Percentiles rank a stretch among this genome's conserved stretches.
Conservation (phyloP, 2,113 vertebrate species). For the Macroglossus sobrinus region DNA sequence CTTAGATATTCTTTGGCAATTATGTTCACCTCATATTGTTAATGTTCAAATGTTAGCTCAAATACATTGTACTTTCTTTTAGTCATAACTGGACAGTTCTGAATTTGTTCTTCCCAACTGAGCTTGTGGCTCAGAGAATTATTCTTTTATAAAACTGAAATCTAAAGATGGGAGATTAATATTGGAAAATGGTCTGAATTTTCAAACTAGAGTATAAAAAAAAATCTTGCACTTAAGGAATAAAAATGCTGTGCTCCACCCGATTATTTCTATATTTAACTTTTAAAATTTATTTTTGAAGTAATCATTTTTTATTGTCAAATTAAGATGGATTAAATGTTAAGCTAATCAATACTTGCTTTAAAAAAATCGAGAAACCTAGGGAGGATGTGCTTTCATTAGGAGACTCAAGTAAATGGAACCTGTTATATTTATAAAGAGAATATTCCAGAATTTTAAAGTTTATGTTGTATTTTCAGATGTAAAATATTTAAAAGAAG, state of each 20-base stretch:
- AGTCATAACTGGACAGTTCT: background rate
- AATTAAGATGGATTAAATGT: background rate
- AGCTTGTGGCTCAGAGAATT: background rate
- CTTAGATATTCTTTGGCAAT: background rate
- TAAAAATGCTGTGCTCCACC: background rate
- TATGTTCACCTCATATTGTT: background rate
- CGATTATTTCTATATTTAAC: background rate
- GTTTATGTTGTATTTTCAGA: constrained; percentile 77
- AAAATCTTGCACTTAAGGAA: background rate
- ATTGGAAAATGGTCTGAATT: background rate
- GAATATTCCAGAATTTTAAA: background rate
- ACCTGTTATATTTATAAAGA: background rate
- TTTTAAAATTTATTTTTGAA: constrained; percentile 22
- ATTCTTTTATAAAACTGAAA: background rate
- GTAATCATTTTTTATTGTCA: background rate
- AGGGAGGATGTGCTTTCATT: background rate
- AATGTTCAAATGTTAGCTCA: background rate
- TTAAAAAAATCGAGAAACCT: background rate
- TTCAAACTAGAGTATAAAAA: background rate
- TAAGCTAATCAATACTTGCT: constrained; percentile 34
- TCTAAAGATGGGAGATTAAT: background rate
- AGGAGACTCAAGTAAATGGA: background rate
- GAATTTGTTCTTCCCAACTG: background rate
- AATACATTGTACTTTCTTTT: background rate
- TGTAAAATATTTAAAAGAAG: constrained; percentile 89